These are phyloP conservation scores for Euthynnus affinis DNA, from an alignment of 2,797 vertebrate species.

Conservation along the genomic window DNA sequence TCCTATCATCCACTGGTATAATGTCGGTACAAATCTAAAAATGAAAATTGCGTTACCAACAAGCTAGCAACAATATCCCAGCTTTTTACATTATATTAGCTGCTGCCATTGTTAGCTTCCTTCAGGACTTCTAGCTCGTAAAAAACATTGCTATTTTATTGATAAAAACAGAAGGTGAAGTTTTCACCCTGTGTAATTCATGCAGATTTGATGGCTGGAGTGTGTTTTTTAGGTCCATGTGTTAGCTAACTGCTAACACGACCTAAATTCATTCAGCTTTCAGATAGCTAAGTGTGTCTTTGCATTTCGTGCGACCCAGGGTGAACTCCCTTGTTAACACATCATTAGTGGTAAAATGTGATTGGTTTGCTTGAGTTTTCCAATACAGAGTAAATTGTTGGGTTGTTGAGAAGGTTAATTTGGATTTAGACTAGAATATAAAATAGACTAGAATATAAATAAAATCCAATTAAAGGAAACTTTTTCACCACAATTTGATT, in stretches of 20 bases:
- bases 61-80: neutral
- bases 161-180: too few species aligned
- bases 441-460: neutral
- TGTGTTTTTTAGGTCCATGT: neutral
- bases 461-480: neutral
- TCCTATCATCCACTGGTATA: too few species aligned
- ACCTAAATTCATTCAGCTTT: too few species aligned
- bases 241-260: too few species aligned
- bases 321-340: too few species aligned
- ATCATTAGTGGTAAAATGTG: neutral
- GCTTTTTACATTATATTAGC: too few species aligned
- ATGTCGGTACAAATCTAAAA: neutral
- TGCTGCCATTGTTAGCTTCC: neutral
- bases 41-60: too few species aligned
- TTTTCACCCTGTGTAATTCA: too few species aligned
- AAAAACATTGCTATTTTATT: too few species aligned
- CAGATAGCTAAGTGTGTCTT: neutral
- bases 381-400: neutral
- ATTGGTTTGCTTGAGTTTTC: neutral
- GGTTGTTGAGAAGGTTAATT: neutral
- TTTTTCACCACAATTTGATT: neutral
- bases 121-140: neutral
- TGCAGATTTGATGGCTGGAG: too few species aligned
- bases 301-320: neutral
- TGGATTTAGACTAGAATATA: neutral